Evolutionary conservation across 1,140 invertebrate species (phyloP).

Genomic region (Bombus affinis): DNA sequence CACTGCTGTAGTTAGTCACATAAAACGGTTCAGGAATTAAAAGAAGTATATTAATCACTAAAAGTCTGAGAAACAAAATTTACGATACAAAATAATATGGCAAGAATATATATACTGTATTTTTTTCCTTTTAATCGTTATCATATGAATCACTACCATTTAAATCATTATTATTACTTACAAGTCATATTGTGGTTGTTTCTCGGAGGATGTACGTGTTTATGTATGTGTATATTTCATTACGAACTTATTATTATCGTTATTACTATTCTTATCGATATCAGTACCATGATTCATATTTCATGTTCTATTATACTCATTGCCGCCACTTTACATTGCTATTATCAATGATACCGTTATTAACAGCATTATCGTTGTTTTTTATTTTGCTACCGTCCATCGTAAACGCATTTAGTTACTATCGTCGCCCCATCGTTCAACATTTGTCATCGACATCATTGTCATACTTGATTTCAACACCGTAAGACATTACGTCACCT

Average conservation of each 20-base stretch:
- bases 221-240: slow-evolving; percentile 71
- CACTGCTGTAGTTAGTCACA: not conserved
- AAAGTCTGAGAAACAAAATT: slow-evolving; percentile 31
- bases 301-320: slow-evolving; percentile 34
- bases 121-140: slow-evolving; percentile 79
- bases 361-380: slow-evolving; percentile 17
- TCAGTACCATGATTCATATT: slow-evolving; percentile 54
- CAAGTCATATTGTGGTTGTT: slow-evolving; percentile 77
- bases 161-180: slow-evolving; percentile 76
- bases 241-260: slow-evolving; percentile 72
- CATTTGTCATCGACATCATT: slow-evolving; percentile 9
- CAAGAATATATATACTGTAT: slow-evolving; percentile 68
- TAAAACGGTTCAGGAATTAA: slow-evolving; percentile 11
- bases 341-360: slow-evolving; percentile 1
- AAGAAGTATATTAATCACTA: slow-evolving; percentile 6
- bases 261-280: slow-evolving; percentile 66
- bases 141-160: slow-evolving; percentile 75
- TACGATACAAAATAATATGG: slow-evolving; percentile 52
- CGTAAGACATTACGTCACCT: slow-evolving; percentile 69
- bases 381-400: not conserved
- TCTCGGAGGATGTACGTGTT: slow-evolving; percentile 55
- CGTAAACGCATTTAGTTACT: not conserved
- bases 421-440: not conserved
- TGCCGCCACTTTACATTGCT: slow-evolving; percentile 44
- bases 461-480: slow-evolving; percentile 71